Base-by-base conservation (phyloP, 2,797 vertebrate genomes). In the Galagoides demidoff region DNA sequence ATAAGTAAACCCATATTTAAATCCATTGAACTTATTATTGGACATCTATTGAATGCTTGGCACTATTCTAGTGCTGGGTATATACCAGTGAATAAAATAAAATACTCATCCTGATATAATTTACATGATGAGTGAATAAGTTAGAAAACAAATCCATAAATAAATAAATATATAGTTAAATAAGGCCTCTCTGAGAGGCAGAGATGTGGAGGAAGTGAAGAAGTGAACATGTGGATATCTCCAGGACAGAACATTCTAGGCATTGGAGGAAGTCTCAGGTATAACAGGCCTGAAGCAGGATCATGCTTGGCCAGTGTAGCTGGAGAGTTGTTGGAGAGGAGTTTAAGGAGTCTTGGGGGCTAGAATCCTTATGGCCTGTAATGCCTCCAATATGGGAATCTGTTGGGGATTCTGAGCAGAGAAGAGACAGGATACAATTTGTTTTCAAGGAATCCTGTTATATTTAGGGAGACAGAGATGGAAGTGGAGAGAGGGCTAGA, bases 401-500 rank as follows among this genome's bases (percentile, higher is more conserved):
- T 66, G 79, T 70, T 90, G 83, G 68, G 45, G 52, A 90, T 82
- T 85, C 79, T 78, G 74, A 68, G 27, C 43, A 90, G 63, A 76
- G 63, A 68, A 81, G 59, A 79, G 84, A 66, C 39, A 68, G n/a
- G 34, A 79, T 49, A 37, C 29, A 90, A 39, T 49, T 74, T 70
- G 37, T 81, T 89, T 86, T 88, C 10, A 81, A 92, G 92, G 77
- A 90, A 73, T 76, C n/a, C 52, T 91, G 5, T 84, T 79, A 49
- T 73, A n/a, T 94, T 74, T 45, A 89, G 66, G 25, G 49, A 78
- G 45, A 68, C 34, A 63, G 89, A 43, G 49, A 59, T 57, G 37
- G 59, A 89, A 49, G 49, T 14, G 14, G 4, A 49, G 13, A 49
- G 49, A 49, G 49, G 49, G 49, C 49, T 49, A 49, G 49, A 49